Evolutionary conservation across 2,113 vertebrate species (phyloP).

Genomic region (Oreotrochilus melanogaster): DNA sequence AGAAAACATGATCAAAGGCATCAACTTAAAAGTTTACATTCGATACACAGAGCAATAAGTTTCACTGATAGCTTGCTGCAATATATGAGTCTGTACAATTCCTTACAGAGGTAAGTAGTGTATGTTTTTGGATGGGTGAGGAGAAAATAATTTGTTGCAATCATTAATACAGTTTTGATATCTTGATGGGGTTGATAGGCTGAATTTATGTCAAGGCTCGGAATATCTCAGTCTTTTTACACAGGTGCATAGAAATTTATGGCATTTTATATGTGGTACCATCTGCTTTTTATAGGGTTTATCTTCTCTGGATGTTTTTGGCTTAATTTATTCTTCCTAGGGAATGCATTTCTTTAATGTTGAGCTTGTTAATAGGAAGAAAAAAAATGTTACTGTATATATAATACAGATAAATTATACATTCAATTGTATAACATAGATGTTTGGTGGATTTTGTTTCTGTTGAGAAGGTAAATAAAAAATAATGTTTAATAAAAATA

Average conservation of each 20-base stretch:
- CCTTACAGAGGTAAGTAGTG: not conserved
- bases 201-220: constrained; percentile 3
- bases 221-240: constrained; percentile 24
- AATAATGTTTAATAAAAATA: not conserved
- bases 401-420: not conserved
- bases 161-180: not conserved
- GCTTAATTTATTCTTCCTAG: constrained; percentile 25
- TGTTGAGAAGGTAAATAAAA: not conserved
- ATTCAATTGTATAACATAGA: not conserved
- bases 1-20: not conserved
- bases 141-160: not conserved
- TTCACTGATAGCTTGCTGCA: not conserved
- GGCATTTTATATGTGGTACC: constrained; percentile 1
- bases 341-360: constrained; percentile 23
- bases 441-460: not conserved
- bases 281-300: constrained; percentile 43
- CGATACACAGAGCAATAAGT: not conserved
- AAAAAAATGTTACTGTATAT: not conserved
- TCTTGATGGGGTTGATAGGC: not conserved
- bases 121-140: not conserved
- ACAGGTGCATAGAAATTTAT: not conserved
- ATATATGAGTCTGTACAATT: not conserved
- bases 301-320: constrained; percentile 16
- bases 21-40: not conserved
- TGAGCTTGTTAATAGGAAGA: constrained; percentile 6